Evolutionary conservation across 2,888 invertebrate genomes (phyloP), one percentile per base, ranked within the genome.

Genomic region (Lycaena phlaeas): DNA sequence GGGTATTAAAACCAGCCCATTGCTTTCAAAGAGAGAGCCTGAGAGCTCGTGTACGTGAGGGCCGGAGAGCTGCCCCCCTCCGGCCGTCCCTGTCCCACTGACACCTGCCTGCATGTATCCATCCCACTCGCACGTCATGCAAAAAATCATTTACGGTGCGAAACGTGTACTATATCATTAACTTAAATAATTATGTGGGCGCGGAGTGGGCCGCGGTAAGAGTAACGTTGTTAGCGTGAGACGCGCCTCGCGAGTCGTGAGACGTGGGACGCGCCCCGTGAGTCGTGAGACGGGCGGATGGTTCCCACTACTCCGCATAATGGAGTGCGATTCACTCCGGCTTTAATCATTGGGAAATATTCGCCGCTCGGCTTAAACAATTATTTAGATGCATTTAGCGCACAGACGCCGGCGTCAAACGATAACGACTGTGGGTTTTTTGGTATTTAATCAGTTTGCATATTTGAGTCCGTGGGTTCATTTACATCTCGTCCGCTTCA

Each of bases 331-430:
- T 64, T 61, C 59, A 57, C 58, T 56, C 48, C 52, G 56, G 64
- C 70, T 76, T 72, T 75, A 74, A 75, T 79, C 78, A 81, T 77
- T 76, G 77, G 79, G 81, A 74, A 75, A 77, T 76, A 66, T 69
- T 59, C 61, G 50, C 59, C 57, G 49, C 46, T 51, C 52, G 47
- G 49, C 50, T 55, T 51, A 50, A 59, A 59, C 31, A 40, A 31
- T 64, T 61, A 61, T 63, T 59, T 55, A 54, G 47, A 44, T 49
- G 50, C 50, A 42, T 53, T 22, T 22, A 5, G 49, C 44, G 48
- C 44, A 43, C 44, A 48, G 44, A 41, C 29, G 37, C 42, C 38
- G 38, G 44, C 42, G 12, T 30, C 36, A 36, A 40, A 40, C n/a
- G 44, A 44, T 41, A 43, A 43, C 43, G 41, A 39, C 41, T 36